Evolutionary conservation across 2,797 vertebrate species (phyloP).

Genomic region (Steatocranus sp.): DNA sequence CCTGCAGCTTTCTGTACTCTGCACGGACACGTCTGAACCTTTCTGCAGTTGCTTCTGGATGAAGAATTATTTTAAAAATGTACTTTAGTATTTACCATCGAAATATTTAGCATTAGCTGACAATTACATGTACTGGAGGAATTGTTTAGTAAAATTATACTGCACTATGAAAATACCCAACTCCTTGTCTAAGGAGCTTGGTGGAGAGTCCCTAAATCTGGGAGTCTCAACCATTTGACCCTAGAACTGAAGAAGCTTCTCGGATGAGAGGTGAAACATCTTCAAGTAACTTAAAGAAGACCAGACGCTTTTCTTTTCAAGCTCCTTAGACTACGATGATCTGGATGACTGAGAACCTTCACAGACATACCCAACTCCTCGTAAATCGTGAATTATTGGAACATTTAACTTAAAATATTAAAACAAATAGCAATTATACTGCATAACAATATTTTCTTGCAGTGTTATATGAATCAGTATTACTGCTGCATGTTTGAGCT

Average conservation of each 20-base stretch:
- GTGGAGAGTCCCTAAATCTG: not conserved
- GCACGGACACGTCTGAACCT: not conserved
- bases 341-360: not conserved
- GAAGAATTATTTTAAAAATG: not conserved
- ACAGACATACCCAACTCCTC: not conserved
- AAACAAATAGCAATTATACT: not conserved
- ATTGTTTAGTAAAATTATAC: not conserved
- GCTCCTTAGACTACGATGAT: not conserved
- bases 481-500: not conserved
- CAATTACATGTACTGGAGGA: no score
- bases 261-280: rapidly evolving
- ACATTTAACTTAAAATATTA: not conserved
- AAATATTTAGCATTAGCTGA: not conserved
- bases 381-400: not conserved
- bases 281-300: not conserved
- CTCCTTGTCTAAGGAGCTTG: not conserved
- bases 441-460: not conserved
- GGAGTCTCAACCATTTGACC: not conserved
- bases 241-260: not conserved
- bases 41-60: not conserved
- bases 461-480: not conserved
- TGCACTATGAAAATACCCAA: not conserved
- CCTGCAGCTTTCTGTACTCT: not conserved
- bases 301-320: not conserved
- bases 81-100: not conserved